phyloP scores from a whole-genome alignment of 2,888 invertebrate genomes.

The Phorcus lineatus region DNA sequence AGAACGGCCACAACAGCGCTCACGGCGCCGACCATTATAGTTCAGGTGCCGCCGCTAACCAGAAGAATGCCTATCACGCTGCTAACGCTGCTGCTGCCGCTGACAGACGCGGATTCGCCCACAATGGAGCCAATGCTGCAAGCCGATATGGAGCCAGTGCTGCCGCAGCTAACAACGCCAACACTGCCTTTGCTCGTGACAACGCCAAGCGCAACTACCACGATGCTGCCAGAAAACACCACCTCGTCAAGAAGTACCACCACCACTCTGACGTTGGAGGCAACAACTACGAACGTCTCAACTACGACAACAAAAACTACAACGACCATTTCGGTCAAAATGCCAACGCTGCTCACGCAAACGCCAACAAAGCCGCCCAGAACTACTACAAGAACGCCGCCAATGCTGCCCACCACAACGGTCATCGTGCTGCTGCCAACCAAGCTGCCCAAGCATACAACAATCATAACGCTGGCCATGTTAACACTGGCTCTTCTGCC shows the following conservation, averaged over 20 bases:
- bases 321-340: not conserved
- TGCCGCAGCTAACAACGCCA: not conserved
- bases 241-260: not conserved
- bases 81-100: not conserved
- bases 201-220: not conserved
- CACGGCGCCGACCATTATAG: not conserved
- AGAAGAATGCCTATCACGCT: conserved; percentile 1
- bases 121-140: not conserved
- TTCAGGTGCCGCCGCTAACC: not conserved
- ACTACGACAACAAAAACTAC: conserved; percentile 19
- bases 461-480: not conserved
- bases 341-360: not conserved
- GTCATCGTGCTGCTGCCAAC: not conserved
- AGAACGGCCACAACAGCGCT: not conserved
- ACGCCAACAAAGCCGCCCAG: not conserved
- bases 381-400: conserved; percentile 5
- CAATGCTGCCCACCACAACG: not conserved
- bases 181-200: not conserved
- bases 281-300: not conserved
- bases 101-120: not conserved
- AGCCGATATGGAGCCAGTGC: not conserved
- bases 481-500: not conserved
- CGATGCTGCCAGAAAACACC: not conserved
- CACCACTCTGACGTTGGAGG: not conserved
- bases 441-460: not conserved